These are phyloP conservation scores for Hylyphantes graminicola DNA, from an alignment of 1,140 invertebrate genomes.

Conservation along the genomic window DNA sequence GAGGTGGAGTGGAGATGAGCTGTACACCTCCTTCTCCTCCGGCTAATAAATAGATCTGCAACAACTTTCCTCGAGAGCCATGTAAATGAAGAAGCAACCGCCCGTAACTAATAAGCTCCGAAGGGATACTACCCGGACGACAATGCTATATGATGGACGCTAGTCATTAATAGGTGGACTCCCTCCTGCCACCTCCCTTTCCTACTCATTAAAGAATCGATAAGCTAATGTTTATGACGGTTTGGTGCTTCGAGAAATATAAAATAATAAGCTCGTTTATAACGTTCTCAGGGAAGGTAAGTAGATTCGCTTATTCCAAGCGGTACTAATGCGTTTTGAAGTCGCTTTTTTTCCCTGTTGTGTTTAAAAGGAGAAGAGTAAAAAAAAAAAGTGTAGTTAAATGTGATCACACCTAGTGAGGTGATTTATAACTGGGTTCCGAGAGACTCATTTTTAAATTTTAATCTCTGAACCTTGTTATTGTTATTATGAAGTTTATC, in stretches of 20 bases:
- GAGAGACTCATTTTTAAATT: constrained; percentile 33
- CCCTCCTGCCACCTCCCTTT: neutral
- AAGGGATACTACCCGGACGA: constrained; percentile 37
- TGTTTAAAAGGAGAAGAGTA: constrained; percentile 21
- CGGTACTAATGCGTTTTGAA: constrained; percentile 54
- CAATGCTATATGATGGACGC: constrained; percentile 55
- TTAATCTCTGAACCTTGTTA: constrained; percentile 7
- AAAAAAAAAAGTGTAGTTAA: constrained; percentile 19
- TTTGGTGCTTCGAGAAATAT: constrained; percentile 53
- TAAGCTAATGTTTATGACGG: constrained; percentile 61
- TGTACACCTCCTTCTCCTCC: neutral
- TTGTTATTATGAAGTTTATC: neutral
- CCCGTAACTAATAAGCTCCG: constrained; percentile 58
- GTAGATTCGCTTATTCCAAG: constrained; percentile 51
- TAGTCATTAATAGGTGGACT: constrained; percentile 52
- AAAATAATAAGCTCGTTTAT: constrained; percentile 61
- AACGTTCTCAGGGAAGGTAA: constrained; percentile 43
- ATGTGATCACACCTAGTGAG: constrained; percentile 48
- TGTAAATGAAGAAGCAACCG: constrained; percentile 56
- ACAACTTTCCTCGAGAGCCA: constrained; percentile 33
- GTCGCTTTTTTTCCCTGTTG: neutral
- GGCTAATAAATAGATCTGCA: constrained; percentile 56
- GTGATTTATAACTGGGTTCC: constrained; percentile 51
- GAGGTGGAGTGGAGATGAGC: neutral
- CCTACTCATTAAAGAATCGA: constrained; percentile 56